Conservation (phyloP, 2,113 vertebrate species). For the Shinisaurus crocodilurus region DNA sequence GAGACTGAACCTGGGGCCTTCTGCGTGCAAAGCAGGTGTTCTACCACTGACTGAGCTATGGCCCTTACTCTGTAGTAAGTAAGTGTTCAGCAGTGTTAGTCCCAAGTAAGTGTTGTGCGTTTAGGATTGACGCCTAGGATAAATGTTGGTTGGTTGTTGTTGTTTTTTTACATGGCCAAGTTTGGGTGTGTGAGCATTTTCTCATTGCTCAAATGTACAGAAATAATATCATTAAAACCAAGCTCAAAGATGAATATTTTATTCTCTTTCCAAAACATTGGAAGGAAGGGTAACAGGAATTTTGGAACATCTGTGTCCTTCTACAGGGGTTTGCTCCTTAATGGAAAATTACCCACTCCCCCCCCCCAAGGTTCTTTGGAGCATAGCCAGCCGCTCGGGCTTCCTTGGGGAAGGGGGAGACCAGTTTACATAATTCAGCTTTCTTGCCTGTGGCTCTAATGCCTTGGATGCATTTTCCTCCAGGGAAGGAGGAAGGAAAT, state of each 20-base stretch:
- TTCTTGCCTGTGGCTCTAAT: not conserved
- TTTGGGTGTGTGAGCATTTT: not conserved
- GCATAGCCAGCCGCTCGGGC: not conserved
- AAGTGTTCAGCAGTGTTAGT: too few relatives aligned
- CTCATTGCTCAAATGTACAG: not conserved
- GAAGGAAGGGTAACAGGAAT: not conserved
- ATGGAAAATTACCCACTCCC: not conserved
- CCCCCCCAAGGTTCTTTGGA: not conserved
- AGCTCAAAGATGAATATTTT: not conserved
- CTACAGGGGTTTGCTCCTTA: not conserved
- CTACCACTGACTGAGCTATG: too few relatives aligned
- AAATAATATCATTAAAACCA: not conserved
- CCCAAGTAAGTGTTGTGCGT: too few relatives aligned
- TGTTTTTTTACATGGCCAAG: too few relatives aligned
- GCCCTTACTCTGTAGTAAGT: too few relatives aligned
- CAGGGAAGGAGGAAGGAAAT: not conserved
- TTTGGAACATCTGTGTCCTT: not conserved
- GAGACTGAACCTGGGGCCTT: too few relatives aligned
- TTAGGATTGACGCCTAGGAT: too few relatives aligned
- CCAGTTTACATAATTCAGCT: not conserved
- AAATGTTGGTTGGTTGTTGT: too few relatives aligned
- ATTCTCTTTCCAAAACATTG: not conserved
- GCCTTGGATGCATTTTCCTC: not conserved
- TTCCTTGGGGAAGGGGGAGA: not conserved
- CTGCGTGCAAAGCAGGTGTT: too few relatives aligned